These are phyloP conservation scores for Cervus canadensis DNA, from an alignment of 2,113 vertebrate genomes.

Conservation along the genomic window DNA sequence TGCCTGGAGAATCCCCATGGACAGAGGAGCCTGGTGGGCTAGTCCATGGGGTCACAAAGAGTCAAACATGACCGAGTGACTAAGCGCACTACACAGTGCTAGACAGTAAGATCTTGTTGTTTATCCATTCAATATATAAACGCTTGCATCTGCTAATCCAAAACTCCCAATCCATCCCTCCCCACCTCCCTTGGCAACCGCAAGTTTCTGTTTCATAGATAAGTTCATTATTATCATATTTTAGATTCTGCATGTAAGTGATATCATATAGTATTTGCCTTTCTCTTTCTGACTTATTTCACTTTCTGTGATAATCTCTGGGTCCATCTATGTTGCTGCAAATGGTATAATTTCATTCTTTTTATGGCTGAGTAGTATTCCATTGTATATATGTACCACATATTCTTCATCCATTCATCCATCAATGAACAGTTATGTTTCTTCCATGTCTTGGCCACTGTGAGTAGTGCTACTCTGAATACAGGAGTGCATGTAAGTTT, in stretches of 20 bases:
- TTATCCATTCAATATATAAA: background rate
- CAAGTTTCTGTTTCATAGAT: background rate
- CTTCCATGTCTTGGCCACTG: background rate
- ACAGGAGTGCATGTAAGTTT: background rate
- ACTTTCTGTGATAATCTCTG: background rate
- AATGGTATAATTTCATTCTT: background rate
- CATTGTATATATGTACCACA: background rate
- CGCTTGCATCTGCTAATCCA: background rate
- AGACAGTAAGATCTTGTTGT: background rate
- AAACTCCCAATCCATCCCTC: background rate
- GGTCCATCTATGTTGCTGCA: background rate
- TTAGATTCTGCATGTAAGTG: background rate
- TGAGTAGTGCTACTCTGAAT: background rate
- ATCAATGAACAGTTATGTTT: background rate
- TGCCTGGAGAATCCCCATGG: background rate
- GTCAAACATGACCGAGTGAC: background rate
- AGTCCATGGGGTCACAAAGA: background rate
- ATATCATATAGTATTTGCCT: background rate
- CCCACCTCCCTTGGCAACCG: background rate
- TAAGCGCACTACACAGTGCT: background rate
- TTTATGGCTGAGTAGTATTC: background rate
- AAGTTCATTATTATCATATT: background rate
- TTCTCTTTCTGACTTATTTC: background rate
- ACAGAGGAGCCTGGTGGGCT: background rate
- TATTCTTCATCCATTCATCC: background rate